Evolutionary conservation across 2,888 invertebrate species (phyloP).

Genomic region (Thysanoteuthis rhombus): DNA sequence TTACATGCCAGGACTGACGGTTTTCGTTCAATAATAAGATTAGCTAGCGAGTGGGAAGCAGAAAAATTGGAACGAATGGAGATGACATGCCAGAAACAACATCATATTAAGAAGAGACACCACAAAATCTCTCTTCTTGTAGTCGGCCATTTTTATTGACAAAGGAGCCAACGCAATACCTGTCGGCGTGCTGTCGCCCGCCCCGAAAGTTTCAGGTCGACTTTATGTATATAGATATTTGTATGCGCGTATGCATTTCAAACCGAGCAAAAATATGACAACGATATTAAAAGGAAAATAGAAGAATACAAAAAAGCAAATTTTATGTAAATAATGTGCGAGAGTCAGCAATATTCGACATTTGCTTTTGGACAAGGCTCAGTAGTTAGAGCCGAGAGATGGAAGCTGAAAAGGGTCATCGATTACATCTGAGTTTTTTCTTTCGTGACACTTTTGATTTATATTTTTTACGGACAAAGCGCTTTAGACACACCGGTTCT

Average conservation of each 20-base stretch:
- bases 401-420: too few relatives aligned
- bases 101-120: not conserved
- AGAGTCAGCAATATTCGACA: too few relatives aligned
- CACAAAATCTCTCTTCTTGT: not conserved
- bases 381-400: too few relatives aligned
- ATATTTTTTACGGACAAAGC: too few relatives aligned
- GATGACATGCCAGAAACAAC: not conserved
- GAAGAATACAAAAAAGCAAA: too few relatives aligned
- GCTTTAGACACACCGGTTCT: too few relatives aligned
- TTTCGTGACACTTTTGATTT: too few relatives aligned
- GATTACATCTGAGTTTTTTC: too few relatives aligned
- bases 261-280: not conserved
- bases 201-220: not conserved
- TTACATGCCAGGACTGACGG: not conserved
- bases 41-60: not conserved
- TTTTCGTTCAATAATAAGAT: not conserved
- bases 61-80: not conserved
- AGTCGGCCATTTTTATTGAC: not conserved
- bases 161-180: not conserved
- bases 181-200: not conserved
- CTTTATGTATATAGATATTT: not conserved
- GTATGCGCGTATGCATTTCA: not conserved
- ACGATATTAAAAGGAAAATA: not conserved
- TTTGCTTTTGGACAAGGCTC: too few relatives aligned
- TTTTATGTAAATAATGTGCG: too few relatives aligned